phyloP scores from a whole-genome alignment of 2,113 vertebrate genomes.

The Mormoops blainvillei region DNA sequence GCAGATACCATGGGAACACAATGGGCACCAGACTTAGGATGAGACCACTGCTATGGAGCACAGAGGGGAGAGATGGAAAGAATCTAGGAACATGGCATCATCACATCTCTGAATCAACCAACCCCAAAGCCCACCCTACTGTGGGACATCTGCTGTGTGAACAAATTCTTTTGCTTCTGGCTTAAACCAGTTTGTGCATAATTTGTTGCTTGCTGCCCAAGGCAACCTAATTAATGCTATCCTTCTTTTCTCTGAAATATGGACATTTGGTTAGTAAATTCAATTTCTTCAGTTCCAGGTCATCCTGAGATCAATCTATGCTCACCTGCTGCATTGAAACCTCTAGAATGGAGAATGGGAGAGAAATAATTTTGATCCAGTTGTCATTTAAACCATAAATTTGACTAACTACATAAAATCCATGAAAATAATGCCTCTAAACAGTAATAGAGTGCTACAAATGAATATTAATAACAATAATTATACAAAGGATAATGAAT shows the following conservation, averaged over 20 bases:
- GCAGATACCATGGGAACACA: background rate
- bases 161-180: background rate
- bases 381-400: constrained; percentile 13
- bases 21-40: background rate
- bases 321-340: background rate
- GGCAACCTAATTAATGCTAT: background rate
- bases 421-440: background rate
- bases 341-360: background rate
- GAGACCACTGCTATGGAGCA: background rate
- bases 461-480: constrained; percentile 11
- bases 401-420: background rate
- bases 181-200: background rate
- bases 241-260: background rate
- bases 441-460: background rate
- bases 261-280: background rate
- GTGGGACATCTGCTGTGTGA: background rate
- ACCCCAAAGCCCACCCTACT: background rate
- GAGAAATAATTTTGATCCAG: background rate
- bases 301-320: background rate
- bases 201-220: background rate
- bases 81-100: background rate
- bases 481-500: background rate
- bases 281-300: background rate
- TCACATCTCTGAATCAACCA: background rate
- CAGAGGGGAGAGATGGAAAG: background rate